These are phyloP conservation scores for Paramacrobiotus metropolitanus DNA, from an alignment of 1,140 invertebrate genomes.

Conservation along the genomic window DNA sequence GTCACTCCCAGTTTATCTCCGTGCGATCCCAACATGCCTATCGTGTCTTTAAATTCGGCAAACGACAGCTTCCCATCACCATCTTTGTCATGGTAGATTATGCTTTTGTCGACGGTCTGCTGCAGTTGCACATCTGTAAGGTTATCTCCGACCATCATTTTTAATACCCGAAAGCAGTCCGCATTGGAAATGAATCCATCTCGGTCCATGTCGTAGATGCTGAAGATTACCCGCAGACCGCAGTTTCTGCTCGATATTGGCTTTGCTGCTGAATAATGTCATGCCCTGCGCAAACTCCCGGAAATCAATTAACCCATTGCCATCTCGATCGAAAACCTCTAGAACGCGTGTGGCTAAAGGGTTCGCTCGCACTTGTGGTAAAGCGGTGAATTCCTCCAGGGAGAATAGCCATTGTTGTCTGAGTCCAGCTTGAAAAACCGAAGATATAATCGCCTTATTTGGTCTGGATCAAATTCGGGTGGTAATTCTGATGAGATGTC, in stretches of 20 bases:
- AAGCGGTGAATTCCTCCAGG: background rate
- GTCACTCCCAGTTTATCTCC: no score
- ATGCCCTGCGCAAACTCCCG: background rate
- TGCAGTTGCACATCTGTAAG: no score
- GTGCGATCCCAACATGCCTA: no score
- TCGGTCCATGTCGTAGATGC: background rate
- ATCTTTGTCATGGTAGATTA: no score
- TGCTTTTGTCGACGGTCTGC: no score
- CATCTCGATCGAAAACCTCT: background rate
- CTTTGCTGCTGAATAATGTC: conserved; percentile 3
- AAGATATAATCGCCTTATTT: background rate
- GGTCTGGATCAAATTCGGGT: background rate
- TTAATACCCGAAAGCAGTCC: no score
- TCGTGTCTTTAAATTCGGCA: no score
- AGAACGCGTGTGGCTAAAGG: background rate
- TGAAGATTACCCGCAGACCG: background rate
- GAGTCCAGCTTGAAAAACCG: background rate
- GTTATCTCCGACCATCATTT: no score
- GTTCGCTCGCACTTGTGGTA: conserved; percentile 1
- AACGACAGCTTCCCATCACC: no score
- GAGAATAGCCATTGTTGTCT: background rate
- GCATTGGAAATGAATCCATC: conserved; percentile 1
- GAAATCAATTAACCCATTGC: background rate
- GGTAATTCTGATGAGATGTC: background rate
- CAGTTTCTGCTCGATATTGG: background rate